Percentiles rank a stretch among this genome's conserved stretches.
Evolutionary conservation across 2,888 invertebrate species (phyloP).

Genomic region (Philonicus albiceps): DNA sequence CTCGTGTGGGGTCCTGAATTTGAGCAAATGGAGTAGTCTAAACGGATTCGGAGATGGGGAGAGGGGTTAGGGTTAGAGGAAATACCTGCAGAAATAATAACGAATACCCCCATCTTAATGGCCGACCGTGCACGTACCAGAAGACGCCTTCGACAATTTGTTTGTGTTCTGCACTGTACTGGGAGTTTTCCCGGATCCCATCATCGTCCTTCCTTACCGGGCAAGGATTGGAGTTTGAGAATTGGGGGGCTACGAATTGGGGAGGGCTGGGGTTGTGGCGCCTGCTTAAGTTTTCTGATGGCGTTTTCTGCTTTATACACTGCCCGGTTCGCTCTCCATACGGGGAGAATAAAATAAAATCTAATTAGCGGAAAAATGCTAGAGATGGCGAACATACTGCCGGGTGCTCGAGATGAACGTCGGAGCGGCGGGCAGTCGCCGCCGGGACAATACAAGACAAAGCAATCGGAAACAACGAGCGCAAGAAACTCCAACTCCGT

Average conservation of each 20-base stretch:
- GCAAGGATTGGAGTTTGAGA: background rate
- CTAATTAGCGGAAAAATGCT: slow-evolving; percentile 44
- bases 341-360: slow-evolving; percentile 37
- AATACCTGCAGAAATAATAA: slow-evolving; percentile 39
- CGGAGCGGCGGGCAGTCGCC: background rate
- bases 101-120: slow-evolving; percentile 2
- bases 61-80: too few relatives aligned
- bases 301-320: slow-evolving; percentile 38
- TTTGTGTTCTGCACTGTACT: background rate
- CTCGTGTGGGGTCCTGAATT: background rate
- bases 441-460: slow-evolving; percentile 30
- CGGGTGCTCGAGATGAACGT: background rate
- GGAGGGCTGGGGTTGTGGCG: background rate
- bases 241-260: too few relatives aligned
- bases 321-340: slow-evolving; percentile 30
- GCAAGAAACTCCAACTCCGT: slow-evolving; percentile 4
- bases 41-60: background rate
- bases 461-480: slow-evolving; percentile 30
- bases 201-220: background rate
- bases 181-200: background rate
- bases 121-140: background rate
- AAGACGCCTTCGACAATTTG: background rate
- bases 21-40: background rate
- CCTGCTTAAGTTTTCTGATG: slow-evolving; percentile 31
- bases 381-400: slow-evolving; percentile 29